Evolutionary conservation across 1,140 invertebrate species (phyloP), one percentile per base, ranked within the genome.

Genomic region (Pristionchus pacificus): DNA sequence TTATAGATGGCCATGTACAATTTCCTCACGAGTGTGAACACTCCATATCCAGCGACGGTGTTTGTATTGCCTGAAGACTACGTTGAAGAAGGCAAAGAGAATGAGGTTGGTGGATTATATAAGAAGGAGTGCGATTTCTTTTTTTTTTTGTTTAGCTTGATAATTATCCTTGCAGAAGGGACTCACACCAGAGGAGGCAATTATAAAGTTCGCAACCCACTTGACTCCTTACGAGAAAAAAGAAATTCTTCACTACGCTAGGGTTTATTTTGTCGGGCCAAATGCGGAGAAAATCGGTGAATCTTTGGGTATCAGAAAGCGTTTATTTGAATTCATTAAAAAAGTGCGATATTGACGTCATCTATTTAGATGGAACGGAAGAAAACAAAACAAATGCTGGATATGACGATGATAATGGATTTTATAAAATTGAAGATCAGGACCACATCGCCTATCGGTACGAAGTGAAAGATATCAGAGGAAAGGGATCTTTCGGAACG

Each of bases 401-500:
- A 55, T 88, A 86, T 78, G 87, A 88, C 80, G 98, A 88, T 91
- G 97, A 86, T 90, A 96, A 86, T 85, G 96, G 96, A 60, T 95
- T 93, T 19, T 99, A 99, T 85, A 90, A 96, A 65, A 93, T 97
- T 85, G 92, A 97, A 79, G 90, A 91, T 38, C 95, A 98, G 85
- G 96, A 98, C 86, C 96, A 99, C 86, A 91, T 99, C 68, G 93
- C 92, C 19, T 99, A 97, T 85, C 88, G 92, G 72, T 98, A 97
- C 86, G 95, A 98, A 87, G 92, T 98, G 80, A 87, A 91, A 63
- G 97, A 97, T 87, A 90, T 96, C 49, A 97, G 98, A 77, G 97
- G 97, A 1, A 98, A 98, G 86, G 97, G 97, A 3, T 95, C 93
- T 79, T 99, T 99, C 87, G 97, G 97, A 1, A 94, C 97, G 84